These are phyloP conservation scores for Marronus borbonicus DNA, from an alignment of 2,888 invertebrate genomes.

Conservation along the genomic window DNA sequence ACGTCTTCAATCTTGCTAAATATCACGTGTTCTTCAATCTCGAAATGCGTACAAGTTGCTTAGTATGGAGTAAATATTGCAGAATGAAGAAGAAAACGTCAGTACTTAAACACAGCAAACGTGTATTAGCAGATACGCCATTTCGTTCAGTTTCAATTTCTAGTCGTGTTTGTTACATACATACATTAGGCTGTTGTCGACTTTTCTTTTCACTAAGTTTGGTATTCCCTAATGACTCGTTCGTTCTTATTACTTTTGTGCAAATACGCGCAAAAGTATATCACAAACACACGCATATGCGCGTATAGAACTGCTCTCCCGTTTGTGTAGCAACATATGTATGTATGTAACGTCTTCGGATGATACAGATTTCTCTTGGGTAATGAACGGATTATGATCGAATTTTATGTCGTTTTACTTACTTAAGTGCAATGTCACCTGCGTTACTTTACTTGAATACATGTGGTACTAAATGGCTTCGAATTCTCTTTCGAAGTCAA, in stretches of 20 bases:
- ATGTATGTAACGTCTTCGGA: constrained; percentile 34
- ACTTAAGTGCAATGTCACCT: constrained; percentile 7
- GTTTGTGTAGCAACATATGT: constrained; percentile 28
- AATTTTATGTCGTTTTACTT: constrained; percentile 28
- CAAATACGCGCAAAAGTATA: constrained; percentile 46
- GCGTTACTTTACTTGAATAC: not conserved
- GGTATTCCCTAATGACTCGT: constrained; percentile 46
- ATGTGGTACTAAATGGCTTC: constrained; percentile 9
- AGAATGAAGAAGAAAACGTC: constrained; percentile 3
- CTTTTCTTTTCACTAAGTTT: constrained; percentile 46
- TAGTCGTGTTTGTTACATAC: constrained; percentile 27
- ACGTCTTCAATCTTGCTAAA: too few relatives aligned
- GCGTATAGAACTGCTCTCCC: not conserved
- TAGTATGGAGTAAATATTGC: constrained; percentile 4
- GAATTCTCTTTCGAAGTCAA: constrained; percentile 31
- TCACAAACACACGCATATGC: constrained; percentile 12
- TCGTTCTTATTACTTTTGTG: constrained; percentile 48
- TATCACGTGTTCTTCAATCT: not conserved
- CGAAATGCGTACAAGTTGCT: not conserved
- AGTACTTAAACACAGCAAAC: constrained; percentile 3
- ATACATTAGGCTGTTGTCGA: constrained; percentile 17
- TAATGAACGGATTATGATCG: constrained; percentile 36
- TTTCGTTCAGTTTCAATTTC: constrained; percentile 46
- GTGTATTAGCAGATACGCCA: constrained; percentile 24
- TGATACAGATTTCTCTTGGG: constrained; percentile 45